Base-by-base conservation (phyloP, 2,888 invertebrate species). In the Caenorhabditis angaria region DNA sequence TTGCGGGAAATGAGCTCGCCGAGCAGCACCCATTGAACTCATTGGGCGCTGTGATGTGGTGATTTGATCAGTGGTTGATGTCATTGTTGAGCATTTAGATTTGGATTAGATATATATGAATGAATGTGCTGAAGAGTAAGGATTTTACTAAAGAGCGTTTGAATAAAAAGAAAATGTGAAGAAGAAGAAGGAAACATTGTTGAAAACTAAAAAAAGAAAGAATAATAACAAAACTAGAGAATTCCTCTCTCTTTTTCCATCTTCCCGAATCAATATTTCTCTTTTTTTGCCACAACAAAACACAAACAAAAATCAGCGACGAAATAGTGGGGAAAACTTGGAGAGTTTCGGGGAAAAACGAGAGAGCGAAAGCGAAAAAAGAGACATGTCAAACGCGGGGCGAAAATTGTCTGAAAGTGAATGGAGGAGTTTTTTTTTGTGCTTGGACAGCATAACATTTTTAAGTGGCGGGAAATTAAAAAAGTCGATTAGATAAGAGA, bases 211-310 rank as follows among this genome's bases (percentile, higher is more conserved):
- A n/a, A n/a, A 12, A 41, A 41, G 18, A 41, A 32, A 8, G 12
- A 32, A 41, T 41, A 41, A 41, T 18, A 41, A 41, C 14, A 41
- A 41, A 41, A 41, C 14, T 41, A 18, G 41, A 41, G 18, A 41
- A 18, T 41, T 41, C 14, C 41, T 14, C 18, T 41, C 18, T 41
- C 18, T 14, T 41, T 41, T 18, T 41, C 18, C 41, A 18, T 14
- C 41, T 41, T 41, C 41, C 41, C 18, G 41, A 41, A 41, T 41
- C 41, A 41, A 41, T 41, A 41, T 41, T n/a, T n/a, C n/a, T n/a
- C n/a, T n/a, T n/a, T n/a, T n/a, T 41, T 41, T 41, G 41, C 41
- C 41, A 41, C 41, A 41, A 41, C n/a, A n/a, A n/a, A n/a, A n/a
- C 41, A 41, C 41, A 41, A 41, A 41, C 41, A 41, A 41, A 41